Evolutionary conservation across 2,888 invertebrate genomes (phyloP), one percentile per base, ranked within the genome.

Genomic region (Calameuta pallipes): DNA sequence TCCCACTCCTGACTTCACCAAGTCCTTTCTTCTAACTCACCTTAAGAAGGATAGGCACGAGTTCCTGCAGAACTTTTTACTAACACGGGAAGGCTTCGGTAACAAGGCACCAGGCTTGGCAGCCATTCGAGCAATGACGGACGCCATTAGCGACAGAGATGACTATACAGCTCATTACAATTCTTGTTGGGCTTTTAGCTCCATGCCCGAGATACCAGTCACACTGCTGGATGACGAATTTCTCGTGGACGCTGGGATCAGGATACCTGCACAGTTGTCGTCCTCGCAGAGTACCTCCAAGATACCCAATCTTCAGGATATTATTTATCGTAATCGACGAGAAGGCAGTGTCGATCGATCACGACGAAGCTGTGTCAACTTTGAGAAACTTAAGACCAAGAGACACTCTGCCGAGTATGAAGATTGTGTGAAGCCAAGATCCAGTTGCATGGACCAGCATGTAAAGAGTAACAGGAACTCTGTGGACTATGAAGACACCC

Each of bases 151-250:
- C 9, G 56, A 56, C 56, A 56, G 56, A 56, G 56, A 56, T 9
- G 56, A 56, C 56, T 56, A 56, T 56, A 56, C 56, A 23, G 87
- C 86, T 81, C 88, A 89, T 73, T 88, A 89, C 81, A 90, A 90
- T 80, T 87, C 89, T 76, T 90, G 89, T 88, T 91, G 91, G 91
- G 87, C 87, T 89, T 91, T 91, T 87, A 91, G 91, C 77, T 91
- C 91, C 70, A 88, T 90, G 89, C 90, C 91, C 4, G 89, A 90
- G 79, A 89, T 90, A 69, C 89, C 91, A 13, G 87, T 89, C 69
- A 88, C 87, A 56, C 84, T 91, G 75, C 85, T 90, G 76, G 90
- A 91, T 76, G 91, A 91, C 79, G 91, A 91, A 76, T 91, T 91
- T 79, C 87, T 91, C 78, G 90, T 91, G 36, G 91, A 91, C 74